phyloP scores from a whole-genome alignment of 2,888 invertebrate species.

The Rhagonycha fulva region DNA sequence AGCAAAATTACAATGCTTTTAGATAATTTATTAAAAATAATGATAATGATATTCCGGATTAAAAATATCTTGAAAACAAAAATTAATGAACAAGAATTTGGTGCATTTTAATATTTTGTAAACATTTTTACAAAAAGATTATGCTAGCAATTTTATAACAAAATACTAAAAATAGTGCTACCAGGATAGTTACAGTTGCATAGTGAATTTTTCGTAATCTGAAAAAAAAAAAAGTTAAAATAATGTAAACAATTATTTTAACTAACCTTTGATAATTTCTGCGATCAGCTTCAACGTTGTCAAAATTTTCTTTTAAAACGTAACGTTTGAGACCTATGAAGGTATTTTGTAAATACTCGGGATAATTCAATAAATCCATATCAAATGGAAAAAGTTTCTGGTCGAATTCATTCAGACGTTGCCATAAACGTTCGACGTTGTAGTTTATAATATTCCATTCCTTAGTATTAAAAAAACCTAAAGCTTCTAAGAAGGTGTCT shows the following conservation, averaged over 20 bases:
- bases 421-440: slow-evolving; percentile 26
- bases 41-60: no score
- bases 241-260: not conserved
- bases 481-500: slow-evolving; percentile 32
- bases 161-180: not conserved
- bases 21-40: no score
- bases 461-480: slow-evolving; percentile 36
- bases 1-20: no score
- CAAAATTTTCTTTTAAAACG: slow-evolving; percentile 39
- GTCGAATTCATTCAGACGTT: slow-evolving; percentile 32
- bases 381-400: slow-evolving; percentile 38
- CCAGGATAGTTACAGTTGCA: not conserved
- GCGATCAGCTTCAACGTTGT: not conserved
- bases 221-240: not conserved
- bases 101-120: no score
- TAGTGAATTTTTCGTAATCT: not conserved
- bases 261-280: slow-evolving; percentile 6
- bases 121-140: not conserved
- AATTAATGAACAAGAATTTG: no score
- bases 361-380: slow-evolving; percentile 33
- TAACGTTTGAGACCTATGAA: slow-evolving; percentile 39
- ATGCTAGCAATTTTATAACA: not conserved
- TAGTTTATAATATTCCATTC: slow-evolving; percentile 41
- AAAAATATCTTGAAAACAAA: no score
- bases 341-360: slow-evolving; percentile 33